Conservation (phyloP, 2,113 vertebrate genomes). For the Chamaetylas fuelleborni region DNA sequence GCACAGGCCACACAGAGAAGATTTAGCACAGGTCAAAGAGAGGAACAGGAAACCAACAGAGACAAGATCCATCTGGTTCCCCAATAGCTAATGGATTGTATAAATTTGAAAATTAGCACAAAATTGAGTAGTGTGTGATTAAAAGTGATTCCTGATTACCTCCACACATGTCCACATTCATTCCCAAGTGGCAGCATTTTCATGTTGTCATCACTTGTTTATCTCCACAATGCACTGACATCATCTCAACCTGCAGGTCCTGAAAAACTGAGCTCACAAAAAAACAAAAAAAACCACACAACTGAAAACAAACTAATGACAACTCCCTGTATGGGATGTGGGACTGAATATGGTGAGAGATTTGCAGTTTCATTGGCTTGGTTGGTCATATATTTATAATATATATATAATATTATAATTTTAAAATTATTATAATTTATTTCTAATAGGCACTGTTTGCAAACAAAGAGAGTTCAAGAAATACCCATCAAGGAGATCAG, state of each 20-base stretch:
- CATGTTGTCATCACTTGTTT: background rate
- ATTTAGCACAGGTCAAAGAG: background rate
- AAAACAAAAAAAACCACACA: background rate
- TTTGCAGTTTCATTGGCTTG: background rate
- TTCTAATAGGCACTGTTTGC: background rate
- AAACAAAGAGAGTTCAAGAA: background rate
- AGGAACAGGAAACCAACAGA: background rate
- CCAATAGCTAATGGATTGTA: background rate
- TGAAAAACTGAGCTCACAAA: background rate
- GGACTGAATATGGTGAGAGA: background rate
- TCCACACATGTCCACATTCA: background rate
- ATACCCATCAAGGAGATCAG: background rate
- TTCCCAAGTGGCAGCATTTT: background rate
- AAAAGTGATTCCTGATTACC: background rate
- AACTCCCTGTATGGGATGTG: background rate
- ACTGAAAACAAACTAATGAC: background rate
- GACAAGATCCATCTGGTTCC: background rate
- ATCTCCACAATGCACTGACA: accelerated
- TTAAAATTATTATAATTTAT: background rate
- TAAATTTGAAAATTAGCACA: background rate
- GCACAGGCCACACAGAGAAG: background rate
- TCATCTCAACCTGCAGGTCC: background rate
- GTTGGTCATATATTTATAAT: background rate
- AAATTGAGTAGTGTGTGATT: background rate
- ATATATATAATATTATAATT: too few species aligned